phyloP scores from a whole-genome alignment of 2,888 invertebrate species.

The Nemurella pictetii region DNA sequence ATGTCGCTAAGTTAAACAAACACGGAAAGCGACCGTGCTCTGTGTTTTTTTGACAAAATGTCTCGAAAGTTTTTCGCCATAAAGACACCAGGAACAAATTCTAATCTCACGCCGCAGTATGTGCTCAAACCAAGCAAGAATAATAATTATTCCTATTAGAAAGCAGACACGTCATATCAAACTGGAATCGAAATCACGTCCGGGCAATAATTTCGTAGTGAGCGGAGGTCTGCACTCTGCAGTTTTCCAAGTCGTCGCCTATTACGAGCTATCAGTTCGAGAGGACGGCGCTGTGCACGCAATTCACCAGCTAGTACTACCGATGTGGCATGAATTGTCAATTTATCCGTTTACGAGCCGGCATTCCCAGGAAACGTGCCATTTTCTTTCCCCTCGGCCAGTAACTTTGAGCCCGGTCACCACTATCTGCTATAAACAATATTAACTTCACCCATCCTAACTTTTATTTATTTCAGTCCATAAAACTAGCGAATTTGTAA shows the following conservation, averaged over 20 bases:
- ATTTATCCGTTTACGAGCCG: not conserved
- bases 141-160: not conserved
- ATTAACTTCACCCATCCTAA: not conserved
- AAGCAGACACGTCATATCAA: not conserved
- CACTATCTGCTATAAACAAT: not conserved
- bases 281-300: not conserved
- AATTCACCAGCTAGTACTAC: not conserved
- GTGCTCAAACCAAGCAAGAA: not conserved
- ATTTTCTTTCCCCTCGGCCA: not conserved
- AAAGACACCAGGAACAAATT: not conserved
- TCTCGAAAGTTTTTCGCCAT: not conserved
- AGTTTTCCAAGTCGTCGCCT: not conserved
- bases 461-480: not conserved
- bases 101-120: not conserved
- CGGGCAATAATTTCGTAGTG: not conserved
- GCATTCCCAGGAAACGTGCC: conserved; percentile 1
- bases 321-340: not conserved
- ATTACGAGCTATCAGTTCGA: not conserved
- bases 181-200: not conserved
- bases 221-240: not conserved
- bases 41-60: not conserved
- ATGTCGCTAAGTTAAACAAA: not conserved
- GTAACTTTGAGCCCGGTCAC: not conserved
- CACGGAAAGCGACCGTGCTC: not conserved
- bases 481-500: not conserved